Base-by-base conservation (phyloP, 2,797 vertebrate species). In the Muscicapa striata region DNA sequence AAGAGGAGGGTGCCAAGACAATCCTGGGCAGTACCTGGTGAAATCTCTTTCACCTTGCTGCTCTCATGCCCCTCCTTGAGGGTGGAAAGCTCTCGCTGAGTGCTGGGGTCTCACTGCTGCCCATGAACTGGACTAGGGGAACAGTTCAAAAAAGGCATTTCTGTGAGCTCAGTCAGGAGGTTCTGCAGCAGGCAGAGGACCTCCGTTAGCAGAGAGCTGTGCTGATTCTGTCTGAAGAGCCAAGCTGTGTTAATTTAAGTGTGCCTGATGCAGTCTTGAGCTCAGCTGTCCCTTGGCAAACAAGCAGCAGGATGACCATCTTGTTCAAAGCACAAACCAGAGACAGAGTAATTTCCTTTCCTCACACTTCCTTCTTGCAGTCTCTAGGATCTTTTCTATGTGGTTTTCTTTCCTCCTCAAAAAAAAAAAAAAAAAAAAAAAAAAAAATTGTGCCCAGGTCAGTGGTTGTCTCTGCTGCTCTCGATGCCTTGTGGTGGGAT, bases 71-170 rank as follows among this genome's bases (percentile, higher is more conserved):
- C 27, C 12, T 90, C 17, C 64, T 40, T 1, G 3, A 22, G 48
- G 36, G 32, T 5, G 3, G 43, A 57, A 29, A 69, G 34, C 29
- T 62, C 48, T 79, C 0, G 0, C 11, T 2, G 2, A 32, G 59
- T 5, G 11, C 45, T 0, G 1, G 10, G 55, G 18, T 38, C 67
- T 58, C 0, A 0, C 23, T 76, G 55, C 68, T 6, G 8, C 20
- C 43, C 55, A 1, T 2, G 34, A 68, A 9, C 34, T 26, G 40
- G 18, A 34, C 34, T 2, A 4, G 12, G 4, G 40, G 51, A 41
- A 40, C 40, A 29, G 54, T 22, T 45, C 27, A 36, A 2, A 46
- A 41, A 45, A 32, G 29, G 38, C 5, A 6, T 87, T 93, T 66
- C 52, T 43, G 3, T 30, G 77, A 63, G 57, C 51, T 62, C 13